Percentiles rank a stretch among this genome's conserved stretches.
Evolutionary conservation across 1,140 invertebrate genomes (phyloP).

Genomic region (Batillaria attramentaria): DNA sequence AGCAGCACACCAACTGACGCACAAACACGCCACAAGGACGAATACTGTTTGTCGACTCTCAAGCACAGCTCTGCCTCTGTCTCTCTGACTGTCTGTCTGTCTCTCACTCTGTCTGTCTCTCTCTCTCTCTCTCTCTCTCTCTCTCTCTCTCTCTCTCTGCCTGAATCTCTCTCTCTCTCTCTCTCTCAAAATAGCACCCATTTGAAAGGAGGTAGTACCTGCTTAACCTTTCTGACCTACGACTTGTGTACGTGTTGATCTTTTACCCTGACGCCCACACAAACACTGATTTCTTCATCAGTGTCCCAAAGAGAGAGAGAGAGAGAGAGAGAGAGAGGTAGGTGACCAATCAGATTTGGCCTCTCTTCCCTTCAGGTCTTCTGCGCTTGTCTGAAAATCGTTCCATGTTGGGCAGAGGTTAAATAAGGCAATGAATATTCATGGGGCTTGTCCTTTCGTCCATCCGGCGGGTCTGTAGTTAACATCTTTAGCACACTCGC

Average conservation of each 20-base stretch:
- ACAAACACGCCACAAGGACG: too few species aligned
- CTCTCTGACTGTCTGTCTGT: background rate
- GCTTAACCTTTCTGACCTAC: too few species aligned
- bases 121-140: constrained; percentile 20
- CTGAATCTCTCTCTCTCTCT: too few species aligned
- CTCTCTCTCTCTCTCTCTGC: background rate
- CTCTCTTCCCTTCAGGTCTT: background rate
- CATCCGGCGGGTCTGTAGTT: constrained; percentile 17
- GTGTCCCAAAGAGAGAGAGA: too few species aligned
- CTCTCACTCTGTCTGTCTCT: constrained; percentile 7
- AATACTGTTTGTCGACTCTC: too few species aligned
- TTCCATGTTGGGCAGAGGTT: constrained; percentile 14
- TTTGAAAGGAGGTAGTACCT: too few species aligned
- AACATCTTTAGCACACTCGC: constrained; percentile 2
- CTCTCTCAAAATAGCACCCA: too few species aligned
- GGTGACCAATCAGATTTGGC: constrained; percentile 20
- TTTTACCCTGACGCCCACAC: too few species aligned
- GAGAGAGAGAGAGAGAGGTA: background rate
- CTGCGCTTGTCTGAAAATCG: background rate
- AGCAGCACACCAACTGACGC: too few species aligned
- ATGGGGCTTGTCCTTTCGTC: background rate
- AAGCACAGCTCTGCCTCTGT: background rate
- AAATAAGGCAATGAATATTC: constrained; percentile 31
- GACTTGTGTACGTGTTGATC: too few species aligned
- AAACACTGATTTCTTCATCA: too few species aligned